Evolutionary conservation across 2,888 invertebrate species (phyloP), one percentile per base, ranked within the genome.

Genomic region (Yponomeuta evonymella): DNA sequence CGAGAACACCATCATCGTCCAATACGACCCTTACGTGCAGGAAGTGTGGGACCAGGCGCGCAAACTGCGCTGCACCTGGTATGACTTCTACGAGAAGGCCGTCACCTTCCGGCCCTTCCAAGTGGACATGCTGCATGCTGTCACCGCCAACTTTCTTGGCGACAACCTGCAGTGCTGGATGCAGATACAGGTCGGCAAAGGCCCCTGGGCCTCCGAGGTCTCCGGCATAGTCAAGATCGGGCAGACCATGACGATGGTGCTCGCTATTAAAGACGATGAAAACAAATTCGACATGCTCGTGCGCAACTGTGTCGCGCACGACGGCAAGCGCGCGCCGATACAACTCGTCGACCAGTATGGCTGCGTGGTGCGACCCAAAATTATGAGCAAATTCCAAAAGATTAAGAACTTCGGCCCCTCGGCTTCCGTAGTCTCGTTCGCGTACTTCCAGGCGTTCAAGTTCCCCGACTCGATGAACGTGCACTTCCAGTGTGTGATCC

Each of bases 381-480:
- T 98, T 76, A 98, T 98, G 98, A 96, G 96, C 79, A 96, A 96
- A 86, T 98, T 98, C 95, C 97, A 98, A 82, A 98, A 98, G 89
- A 97, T 98, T 76, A 98, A 98, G 93, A 98, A 98, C 93, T 98
- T 98, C 80, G 98, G 98, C 1, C 97, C 97, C 0, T 97, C 97
- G 36, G 98, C 98, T 5, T 97, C 97, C 0, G 98, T 98, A 4
- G 97, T 98, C 23, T 97, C 97, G 70, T 98, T 98, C 83, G 98
- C 98, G 15, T 97, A 98, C 90, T 98, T 98, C 96, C 98, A 98
- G 90, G 98, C 98, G 8, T 98, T 98, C 93, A 98, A 98, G 88
- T 98, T 98, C 95, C 98, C 98, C 1, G 98, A 98, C 85, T 97
- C 97, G 12, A 98, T 98, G 98, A 98, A 98, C 84, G 98, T 98